Base-by-base conservation (phyloP, 2,888 invertebrate genomes). In the Conchocele bisecta region DNA sequence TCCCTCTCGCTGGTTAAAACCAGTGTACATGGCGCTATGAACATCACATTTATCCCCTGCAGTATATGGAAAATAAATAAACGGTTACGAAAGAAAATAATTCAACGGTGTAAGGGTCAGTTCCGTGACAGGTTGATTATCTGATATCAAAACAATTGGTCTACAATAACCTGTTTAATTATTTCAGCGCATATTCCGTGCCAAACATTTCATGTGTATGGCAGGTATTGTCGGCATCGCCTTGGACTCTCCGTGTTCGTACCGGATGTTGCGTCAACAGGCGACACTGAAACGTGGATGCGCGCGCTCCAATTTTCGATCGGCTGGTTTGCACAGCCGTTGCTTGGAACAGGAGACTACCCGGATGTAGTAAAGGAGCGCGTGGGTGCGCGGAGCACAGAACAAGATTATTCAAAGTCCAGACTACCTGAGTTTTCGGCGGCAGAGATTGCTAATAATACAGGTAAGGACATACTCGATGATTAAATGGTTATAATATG, bases 281-380 rank as follows among this genome's bases (percentile, higher is more conserved):
- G 46, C 3, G 81, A 83, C 28, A 33, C 67, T n/a, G 73, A 56
- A 3, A 81, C 85, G 1, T 59, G 80, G 3, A 72, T 77, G 9
- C 56, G 79, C 28, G 73, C 68, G 3, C 60, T 71, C 17, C 75
- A 81, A 67, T 85, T 85, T 65, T 58, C 72, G 6, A 48, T 86
- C 6, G 89, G 88, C 11, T 86, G 85, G 86, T 88, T 86, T 63
- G 84, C 86, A 13, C 75, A 85, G 33, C 87, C 89, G 5, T 79
- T 89, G 11, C 56, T 66, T 11, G 73, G 75, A 5, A 69, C 80
- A 42, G 89, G 89, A 7, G 94, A 95, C 90, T 95, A 86, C 37
- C 83, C 84, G 0, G 41, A 61, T 3, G 71, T 81, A 11, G 82
- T 87, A 80, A 83, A 76, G 50, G 13, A 59, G n/a, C 26, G 41